phyloP scores from a whole-genome alignment of 2,797 vertebrate species.

The Pipistrellus kuhlii region DNA sequence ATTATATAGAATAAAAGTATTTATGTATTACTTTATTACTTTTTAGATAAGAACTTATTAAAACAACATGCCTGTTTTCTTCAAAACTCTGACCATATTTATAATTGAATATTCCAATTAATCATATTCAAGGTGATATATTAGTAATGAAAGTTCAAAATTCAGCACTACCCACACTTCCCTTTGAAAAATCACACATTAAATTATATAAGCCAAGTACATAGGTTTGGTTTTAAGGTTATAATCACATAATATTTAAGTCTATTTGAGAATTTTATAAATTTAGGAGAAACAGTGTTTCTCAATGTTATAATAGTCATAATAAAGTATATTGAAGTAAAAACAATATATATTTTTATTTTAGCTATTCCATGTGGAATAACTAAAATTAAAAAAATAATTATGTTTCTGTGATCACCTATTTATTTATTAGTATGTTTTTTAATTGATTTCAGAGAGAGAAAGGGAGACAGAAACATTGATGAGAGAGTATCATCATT shows the following conservation, averaged over 20 bases:
- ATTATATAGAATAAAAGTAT: neutral
- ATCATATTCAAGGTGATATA: neutral
- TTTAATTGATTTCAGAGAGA: no score
- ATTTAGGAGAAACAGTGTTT: neutral
- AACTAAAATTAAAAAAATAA: neutral
- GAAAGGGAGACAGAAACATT: no score
- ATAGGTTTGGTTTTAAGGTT: neutral
- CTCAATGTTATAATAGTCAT: neutral
- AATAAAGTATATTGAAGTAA: neutral
- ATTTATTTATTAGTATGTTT: no score
- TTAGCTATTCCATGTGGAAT: neutral
- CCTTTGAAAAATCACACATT: conserved; percentile 2
- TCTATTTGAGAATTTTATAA: neutral
- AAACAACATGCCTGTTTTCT: neutral
- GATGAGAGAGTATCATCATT: no score
- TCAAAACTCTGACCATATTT: conserved; percentile 24
- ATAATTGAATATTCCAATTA: neutral
- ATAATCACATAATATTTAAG: neutral
- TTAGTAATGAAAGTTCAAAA: neutral
- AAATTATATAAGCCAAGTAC: neutral
- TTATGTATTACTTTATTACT: neutral
- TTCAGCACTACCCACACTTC: neutral
- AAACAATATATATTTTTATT: neutral
- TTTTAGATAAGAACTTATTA: neutral
- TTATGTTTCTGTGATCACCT: neutral